A percentile compares a stretch with the other conserved stretches of the same genome.
Evolutionary conservation across 1,140 invertebrate genomes (phyloP).

Genomic region (Metopolophium dirhodum): DNA sequence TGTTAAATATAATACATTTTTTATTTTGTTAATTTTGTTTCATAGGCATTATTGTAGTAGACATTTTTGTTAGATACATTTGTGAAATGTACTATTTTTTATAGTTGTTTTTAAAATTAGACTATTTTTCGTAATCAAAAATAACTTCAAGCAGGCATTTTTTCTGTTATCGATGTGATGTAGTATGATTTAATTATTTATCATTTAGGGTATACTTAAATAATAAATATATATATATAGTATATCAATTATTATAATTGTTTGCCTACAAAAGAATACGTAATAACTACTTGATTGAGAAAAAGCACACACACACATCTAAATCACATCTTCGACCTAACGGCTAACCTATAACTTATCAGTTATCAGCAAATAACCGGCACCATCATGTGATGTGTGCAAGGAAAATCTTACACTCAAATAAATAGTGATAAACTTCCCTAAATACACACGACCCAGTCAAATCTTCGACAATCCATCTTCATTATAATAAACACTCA

Average conservation of each 20-base stretch:
- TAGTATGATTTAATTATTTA: background rate
- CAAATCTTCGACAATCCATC: background rate
- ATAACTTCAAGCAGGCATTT: background rate
- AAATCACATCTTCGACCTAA: background rate
- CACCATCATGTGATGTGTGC: background rate
- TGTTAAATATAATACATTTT: background rate
- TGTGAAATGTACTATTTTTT: background rate
- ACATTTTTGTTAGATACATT: background rate
- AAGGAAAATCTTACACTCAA: background rate
- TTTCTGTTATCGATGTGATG: background rate
- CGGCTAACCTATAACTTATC: background rate
- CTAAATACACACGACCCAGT: background rate
- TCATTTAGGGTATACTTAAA: background rate
- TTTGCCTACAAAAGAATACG: background rate
- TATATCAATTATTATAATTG: background rate
- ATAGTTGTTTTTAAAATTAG: background rate
- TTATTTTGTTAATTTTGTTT: background rate
- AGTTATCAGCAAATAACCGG: background rate
- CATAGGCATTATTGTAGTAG: background rate
- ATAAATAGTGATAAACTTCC: background rate
- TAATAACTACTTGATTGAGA: background rate
- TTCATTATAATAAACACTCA: background rate
- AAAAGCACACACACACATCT: background rate
- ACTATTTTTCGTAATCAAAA: background rate
- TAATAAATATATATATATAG: too few species aligned